Conservation (phyloP, 2,113 vertebrate species). For the Ariopsis seemanni region DNA sequence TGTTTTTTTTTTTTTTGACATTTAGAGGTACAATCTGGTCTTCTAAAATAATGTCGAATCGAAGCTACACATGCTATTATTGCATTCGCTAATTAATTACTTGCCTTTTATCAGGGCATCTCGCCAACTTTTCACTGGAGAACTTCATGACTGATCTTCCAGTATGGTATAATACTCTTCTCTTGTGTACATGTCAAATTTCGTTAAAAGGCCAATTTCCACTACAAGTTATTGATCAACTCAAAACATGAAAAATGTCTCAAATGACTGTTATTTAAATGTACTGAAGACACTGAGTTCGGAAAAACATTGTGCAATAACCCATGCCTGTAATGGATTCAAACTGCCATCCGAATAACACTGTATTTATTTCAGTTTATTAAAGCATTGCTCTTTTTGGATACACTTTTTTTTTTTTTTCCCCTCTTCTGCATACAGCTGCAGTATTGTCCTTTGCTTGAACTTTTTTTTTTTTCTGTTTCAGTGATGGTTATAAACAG, state of each 20-base stretch:
- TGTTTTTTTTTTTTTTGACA: slow-evolving; percentile 24
- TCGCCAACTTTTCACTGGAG: not conserved
- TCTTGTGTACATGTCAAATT: not conserved
- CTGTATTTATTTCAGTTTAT: slow-evolving; percentile 73
- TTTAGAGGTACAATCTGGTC: slow-evolving; percentile 21
- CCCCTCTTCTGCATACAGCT: not conserved
- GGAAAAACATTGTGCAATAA: slow-evolving; percentile 71
- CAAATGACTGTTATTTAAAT: slow-evolving; percentile 58
- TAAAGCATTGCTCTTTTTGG: slow-evolving; percentile 65
- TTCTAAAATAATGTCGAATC: not conserved
- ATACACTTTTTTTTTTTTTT: slow-evolving; percentile 23
- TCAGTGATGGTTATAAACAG: not conserved
- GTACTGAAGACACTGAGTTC: slow-evolving; percentile 50
- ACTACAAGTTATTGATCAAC: slow-evolving; percentile 35
- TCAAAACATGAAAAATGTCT: slow-evolving; percentile 6
- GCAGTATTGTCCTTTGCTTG: not conserved
- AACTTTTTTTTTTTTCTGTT: not conserved
- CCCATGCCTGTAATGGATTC: slow-evolving; percentile 71
- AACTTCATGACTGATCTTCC: not conserved
- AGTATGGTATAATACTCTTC: not conserved
- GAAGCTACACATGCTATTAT: not conserved
- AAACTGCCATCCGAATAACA: slow-evolving; percentile 72
- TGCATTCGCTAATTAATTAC: not conserved
- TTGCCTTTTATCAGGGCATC: not conserved
- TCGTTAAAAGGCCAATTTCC: not conserved